Conservation (phyloP, 1,140 invertebrate genomes). For the Plutomurus gul region DNA sequence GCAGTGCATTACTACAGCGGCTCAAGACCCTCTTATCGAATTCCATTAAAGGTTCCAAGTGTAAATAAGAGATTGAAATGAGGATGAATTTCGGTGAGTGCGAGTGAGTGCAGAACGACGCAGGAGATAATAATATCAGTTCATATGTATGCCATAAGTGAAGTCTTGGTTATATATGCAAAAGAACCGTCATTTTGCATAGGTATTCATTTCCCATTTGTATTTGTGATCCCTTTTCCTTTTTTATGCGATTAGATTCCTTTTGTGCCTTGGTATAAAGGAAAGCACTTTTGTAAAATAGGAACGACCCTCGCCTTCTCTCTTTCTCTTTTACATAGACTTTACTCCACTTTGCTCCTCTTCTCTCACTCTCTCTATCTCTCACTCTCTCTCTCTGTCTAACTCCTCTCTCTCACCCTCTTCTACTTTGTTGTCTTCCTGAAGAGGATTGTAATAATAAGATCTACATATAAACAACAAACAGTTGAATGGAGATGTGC, state of each 20-base stretch:
- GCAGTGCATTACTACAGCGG: too few relatives aligned
- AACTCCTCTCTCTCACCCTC: neutral
- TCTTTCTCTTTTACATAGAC: neutral
- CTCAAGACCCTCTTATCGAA: too few relatives aligned
- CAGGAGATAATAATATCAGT: too few relatives aligned
- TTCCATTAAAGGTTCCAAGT: too few relatives aligned
- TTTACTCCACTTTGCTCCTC: neutral
- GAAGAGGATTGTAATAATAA: neutral
- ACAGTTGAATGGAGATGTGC: neutral
- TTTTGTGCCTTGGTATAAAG: neutral
- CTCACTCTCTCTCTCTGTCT: neutral
- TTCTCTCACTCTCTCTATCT: neutral
- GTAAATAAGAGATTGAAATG: too few relatives aligned
- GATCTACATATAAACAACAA: slow-evolving; percentile 11
- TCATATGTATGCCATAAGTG: too few relatives aligned
- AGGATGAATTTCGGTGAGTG: too few relatives aligned
- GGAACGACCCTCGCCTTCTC: neutral
- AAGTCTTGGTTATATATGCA: too few relatives aligned
- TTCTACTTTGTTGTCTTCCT: neutral
- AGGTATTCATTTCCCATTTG: slow-evolving; percentile 4
- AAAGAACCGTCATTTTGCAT: too few relatives aligned
- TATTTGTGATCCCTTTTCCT: neutral
- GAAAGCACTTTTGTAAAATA: neutral
- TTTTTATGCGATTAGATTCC: neutral
- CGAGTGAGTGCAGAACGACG: too few relatives aligned